A percentile compares a stretch with the other conserved stretches of the same genome.
Conservation (phyloP, 2,797 vertebrate species). For the Megaceryle alcyon region DNA sequence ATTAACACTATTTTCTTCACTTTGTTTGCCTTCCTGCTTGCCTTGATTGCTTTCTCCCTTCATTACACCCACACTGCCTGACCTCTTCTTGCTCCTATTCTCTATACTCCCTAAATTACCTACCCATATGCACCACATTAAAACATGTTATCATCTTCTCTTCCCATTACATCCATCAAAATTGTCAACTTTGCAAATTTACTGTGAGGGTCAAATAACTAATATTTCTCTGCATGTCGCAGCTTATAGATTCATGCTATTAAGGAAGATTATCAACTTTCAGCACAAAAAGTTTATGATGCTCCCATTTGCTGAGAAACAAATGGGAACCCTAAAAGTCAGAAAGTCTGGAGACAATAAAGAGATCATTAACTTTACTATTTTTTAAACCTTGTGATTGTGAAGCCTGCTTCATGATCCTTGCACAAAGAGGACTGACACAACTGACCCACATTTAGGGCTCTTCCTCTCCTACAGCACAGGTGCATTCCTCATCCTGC, state of each 20-base stretch:
- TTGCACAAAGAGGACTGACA: background rate
- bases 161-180: constrained; percentile 61
- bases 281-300: constrained; percentile 14
- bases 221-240: constrained; percentile 19
- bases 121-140: constrained; percentile 65
- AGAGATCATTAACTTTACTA: background rate
- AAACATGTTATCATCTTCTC: constrained; percentile 63
- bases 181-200: constrained; percentile 61
- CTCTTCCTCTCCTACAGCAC: background rate
- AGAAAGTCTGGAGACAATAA: constrained; percentile 41
- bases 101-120: constrained; percentile 58
- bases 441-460: background rate
- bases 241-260: constrained; percentile 28
- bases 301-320: background rate
- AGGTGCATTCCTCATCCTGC: constrained; percentile 55
- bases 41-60: constrained; percentile 52
- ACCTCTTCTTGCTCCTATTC: constrained; percentile 57
- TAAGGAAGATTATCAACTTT: constrained; percentile 35
- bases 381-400: background rate
- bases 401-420: background rate
- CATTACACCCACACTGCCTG: constrained; percentile 47
- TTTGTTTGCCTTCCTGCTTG: constrained; percentile 58
- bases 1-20: constrained; percentile 54
- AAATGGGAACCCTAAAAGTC: constrained; percentile 12
- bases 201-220: constrained; percentile 60